Evolutionary conservation across 2,888 invertebrate species (phyloP).

Genomic region (Plutella xylostella): DNA sequence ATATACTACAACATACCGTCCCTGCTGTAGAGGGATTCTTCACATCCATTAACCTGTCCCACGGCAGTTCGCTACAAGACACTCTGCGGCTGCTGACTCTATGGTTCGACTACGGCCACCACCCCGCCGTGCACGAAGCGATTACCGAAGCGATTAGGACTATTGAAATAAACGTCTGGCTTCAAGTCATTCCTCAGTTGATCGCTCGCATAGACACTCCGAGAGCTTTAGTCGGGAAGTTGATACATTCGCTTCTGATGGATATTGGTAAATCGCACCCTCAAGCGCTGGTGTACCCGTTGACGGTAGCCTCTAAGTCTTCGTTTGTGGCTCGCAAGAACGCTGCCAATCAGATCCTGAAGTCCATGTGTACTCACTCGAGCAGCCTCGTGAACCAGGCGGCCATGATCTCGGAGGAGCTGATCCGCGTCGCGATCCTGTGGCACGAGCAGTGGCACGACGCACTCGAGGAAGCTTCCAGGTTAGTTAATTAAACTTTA

Average conservation of each 20-base stretch:
- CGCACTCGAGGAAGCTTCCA: conserved; percentile 93
- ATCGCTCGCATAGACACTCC: conserved; percentile 98
- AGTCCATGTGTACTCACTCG: conserved; percentile 96
- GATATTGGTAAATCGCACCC: conserved; percentile 99
- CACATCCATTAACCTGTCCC: conserved; percentile 92
- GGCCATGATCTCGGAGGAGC: conserved; percentile 95
- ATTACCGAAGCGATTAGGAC: conserved; percentile 91
- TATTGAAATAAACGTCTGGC: conserved; percentile 98
- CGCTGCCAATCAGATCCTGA: conserved; percentile 94
- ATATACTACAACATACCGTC: conserved; percentile 85
- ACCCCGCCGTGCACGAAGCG: conserved; percentile 93
- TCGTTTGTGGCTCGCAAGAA: conserved; percentile 85
- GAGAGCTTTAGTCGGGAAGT: conserved; percentile 85
- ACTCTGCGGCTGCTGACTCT: conserved; percentile 94
- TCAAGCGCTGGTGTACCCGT: conserved; percentile 95
- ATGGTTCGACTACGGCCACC: conserved; percentile 98
- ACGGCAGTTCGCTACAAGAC: conserved; percentile 95
- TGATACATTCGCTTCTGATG: conserved; percentile 93
- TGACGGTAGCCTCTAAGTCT: conserved; percentile 97
- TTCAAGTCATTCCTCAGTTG: conserved; percentile 98
- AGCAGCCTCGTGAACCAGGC: conserved; percentile 94
- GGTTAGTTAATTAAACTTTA: no score
- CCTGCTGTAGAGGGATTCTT: conserved; percentile 97
- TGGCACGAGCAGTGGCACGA: conserved; percentile 99
- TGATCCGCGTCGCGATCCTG: conserved; percentile 96